Evolutionary conservation across 1,140 invertebrate genomes (phyloP), one percentile per base, ranked within the genome.

Genomic region (Eueides isabella): DNA sequence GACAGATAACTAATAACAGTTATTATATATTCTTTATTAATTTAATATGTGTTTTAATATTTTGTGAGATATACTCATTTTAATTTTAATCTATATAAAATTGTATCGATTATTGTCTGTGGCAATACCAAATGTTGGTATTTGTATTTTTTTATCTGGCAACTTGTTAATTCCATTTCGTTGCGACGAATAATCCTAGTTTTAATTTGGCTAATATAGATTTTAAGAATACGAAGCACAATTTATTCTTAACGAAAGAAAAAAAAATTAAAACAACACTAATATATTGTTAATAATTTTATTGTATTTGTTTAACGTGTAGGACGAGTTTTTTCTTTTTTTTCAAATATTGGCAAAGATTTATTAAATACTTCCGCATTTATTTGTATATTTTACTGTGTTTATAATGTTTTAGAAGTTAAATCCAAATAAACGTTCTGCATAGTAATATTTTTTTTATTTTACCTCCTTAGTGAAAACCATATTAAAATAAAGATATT

Each of bases 271-370:
- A 71, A 44, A n/a, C 41, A 44, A 90, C 82, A 89, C 85, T 91
- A 91, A 91, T 91, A 90, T 91, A 91, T 91, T 91, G 89, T 92
- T 92, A 91, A 87, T 92, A 91, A 91, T 92, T 84, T 92, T 91
- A 92, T 90, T 89, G 71, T 85, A 83, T 84, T 86, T 85, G 85
- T 90, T 92, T 90, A 89, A 89, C 81, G 74, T 76, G 77, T 81
- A 87, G 82, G 76, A 82, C 75, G 75, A 72, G 65, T 85, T 82
- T 87, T 79, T 87, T 89, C 84, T 75, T 69, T 84, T 82, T 16
- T 44, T 83, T 85, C 85, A 81, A 81, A 84, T 86, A 88, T 90
- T 86, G 87, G 86, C 86, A 87, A 85, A 77, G 80, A 80, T 85
- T 86, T 85, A 82, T 80, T 81, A 85, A 85, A 79, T 90, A 89